phyloP scores from a whole-genome alignment of 2,888 invertebrate species.

The Scrobipalpa atriplicella region DNA sequence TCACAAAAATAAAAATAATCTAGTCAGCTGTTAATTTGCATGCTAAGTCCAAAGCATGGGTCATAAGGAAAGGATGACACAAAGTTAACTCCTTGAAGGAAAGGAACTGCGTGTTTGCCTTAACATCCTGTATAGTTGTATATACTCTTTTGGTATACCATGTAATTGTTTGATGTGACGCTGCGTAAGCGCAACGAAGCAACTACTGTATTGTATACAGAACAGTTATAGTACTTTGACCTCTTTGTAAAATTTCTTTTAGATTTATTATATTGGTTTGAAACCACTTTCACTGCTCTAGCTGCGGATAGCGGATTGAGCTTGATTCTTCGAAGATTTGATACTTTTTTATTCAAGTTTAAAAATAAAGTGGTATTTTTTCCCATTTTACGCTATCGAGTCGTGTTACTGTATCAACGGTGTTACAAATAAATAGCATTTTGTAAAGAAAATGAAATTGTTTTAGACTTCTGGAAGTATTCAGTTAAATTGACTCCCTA shows the following conservation, averaged over 20 bases:
- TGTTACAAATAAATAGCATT: too few relatives aligned
- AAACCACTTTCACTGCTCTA: not conserved
- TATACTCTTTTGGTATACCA: not conserved
- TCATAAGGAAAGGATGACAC: too few relatives aligned
- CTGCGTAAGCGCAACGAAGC: not conserved
- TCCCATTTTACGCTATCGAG: not conserved
- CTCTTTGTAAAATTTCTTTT: slow-evolving; percentile 8
- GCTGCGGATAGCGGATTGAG: not conserved
- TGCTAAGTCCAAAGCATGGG: too few relatives aligned
- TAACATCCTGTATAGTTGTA: too few relatives aligned
- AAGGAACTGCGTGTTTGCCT: too few relatives aligned
- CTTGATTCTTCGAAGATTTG: not conserved
- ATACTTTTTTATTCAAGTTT: not conserved
- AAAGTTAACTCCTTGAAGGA: too few relatives aligned
- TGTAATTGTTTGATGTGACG: slow-evolving; percentile 15
- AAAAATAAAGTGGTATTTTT: not conserved
- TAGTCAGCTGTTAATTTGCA: too few relatives aligned
- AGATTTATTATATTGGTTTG: not conserved
- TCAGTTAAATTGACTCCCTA: too few relatives aligned
- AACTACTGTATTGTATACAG: slow-evolving; percentile 3
- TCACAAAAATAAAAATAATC: too few relatives aligned
- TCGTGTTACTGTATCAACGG: too few relatives aligned
- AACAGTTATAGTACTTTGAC: slow-evolving; percentile 20
- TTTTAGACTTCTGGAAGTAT: too few relatives aligned
- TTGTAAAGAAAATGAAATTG: too few relatives aligned